Conservation (phyloP, 2,113 vertebrate species). For the Seriola quinqueradiata region DNA sequence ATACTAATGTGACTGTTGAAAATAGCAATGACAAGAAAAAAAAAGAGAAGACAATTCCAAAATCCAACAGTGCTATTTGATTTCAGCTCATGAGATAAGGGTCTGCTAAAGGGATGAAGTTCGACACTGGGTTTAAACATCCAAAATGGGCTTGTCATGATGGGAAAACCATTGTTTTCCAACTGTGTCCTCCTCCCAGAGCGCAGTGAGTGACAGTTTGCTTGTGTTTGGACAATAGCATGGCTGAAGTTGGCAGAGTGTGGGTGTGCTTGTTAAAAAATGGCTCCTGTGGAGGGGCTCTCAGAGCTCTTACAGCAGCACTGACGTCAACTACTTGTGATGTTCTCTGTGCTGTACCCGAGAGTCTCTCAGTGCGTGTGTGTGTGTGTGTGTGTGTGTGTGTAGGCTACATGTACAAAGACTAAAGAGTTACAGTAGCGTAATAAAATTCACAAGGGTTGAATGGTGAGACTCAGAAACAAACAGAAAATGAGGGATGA, state of each 20-base stretch:
- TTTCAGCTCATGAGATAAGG: slow-evolving; percentile 54
- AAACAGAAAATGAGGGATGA: slow-evolving; percentile 25
- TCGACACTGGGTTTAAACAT: slow-evolving; percentile 29
- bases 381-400: slow-evolving; percentile 40
- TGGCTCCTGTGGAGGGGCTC: slow-evolving; percentile 65
- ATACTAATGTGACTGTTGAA: slow-evolving; percentile 76
- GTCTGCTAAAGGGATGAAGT: slow-evolving; percentile 51
- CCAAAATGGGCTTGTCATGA: slow-evolving; percentile 50
- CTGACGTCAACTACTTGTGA: slow-evolving; percentile 77
- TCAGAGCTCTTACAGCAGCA: slow-evolving; percentile 65
- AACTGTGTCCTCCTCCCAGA: slow-evolving; percentile 50
- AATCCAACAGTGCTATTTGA: slow-evolving; percentile 56
- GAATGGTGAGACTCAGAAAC: slow-evolving; percentile 33
- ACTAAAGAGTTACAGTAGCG: slow-evolving; percentile 11
- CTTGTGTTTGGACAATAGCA: slow-evolving; percentile 73
- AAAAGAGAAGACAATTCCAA: slow-evolving; percentile 37
- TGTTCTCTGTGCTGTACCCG: slow-evolving; percentile 56
- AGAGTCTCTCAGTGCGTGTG: slow-evolving; percentile 8
- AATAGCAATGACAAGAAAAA: slow-evolving; percentile 52
- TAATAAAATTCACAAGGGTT: slow-evolving; percentile 26
- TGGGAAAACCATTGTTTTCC: slow-evolving; percentile 60
- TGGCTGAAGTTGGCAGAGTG: slow-evolving; percentile 73
- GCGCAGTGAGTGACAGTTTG: slow-evolving; percentile 55
- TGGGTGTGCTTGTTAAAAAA: slow-evolving; percentile 79
- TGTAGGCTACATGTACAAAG: slow-evolving; percentile 39